phyloP scores from a whole-genome alignment of 2,113 vertebrate species.

The Casuarius casuarius region DNA sequence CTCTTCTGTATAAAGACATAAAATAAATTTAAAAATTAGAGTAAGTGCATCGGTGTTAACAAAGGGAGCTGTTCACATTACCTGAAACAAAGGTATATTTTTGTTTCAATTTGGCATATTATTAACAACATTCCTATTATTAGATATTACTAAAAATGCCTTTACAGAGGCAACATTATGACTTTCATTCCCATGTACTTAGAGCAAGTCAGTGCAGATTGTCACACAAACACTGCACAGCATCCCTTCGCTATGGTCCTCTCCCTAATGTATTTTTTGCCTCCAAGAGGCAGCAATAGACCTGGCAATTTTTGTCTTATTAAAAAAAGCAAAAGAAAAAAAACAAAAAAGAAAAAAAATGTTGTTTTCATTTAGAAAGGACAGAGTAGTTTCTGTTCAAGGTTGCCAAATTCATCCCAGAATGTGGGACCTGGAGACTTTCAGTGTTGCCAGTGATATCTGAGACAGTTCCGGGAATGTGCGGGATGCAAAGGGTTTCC shows the following conservation, averaged over 20 bases:
- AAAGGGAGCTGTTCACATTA: neutral
- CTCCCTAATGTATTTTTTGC: neutral
- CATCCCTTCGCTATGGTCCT: neutral
- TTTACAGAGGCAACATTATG: neutral
- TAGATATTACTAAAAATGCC: neutral
- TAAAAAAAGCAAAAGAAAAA: neutral
- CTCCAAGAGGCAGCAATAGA: neutral
- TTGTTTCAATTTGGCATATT: neutral
- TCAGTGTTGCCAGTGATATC: neutral
- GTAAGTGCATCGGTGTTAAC: fast-evolving
- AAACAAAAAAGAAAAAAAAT: too few species aligned
- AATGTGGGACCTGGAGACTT: neutral
- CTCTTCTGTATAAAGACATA: neutral
- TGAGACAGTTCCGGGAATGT: neutral
- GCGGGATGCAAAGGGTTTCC: neutral
- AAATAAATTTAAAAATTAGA: neutral
- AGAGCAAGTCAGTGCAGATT: neutral
- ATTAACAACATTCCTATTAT: slow-evolving; percentile 3
- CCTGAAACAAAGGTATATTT: neutral
- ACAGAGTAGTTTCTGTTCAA: neutral
- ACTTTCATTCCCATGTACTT: neutral
- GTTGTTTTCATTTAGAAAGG: neutral
- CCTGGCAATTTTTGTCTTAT: neutral
- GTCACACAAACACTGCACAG: neutral
- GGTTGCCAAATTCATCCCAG: neutral